Evolutionary conservation across 2,797 vertebrate species (phyloP).

Genomic region (Eremophila alpestris): DNA sequence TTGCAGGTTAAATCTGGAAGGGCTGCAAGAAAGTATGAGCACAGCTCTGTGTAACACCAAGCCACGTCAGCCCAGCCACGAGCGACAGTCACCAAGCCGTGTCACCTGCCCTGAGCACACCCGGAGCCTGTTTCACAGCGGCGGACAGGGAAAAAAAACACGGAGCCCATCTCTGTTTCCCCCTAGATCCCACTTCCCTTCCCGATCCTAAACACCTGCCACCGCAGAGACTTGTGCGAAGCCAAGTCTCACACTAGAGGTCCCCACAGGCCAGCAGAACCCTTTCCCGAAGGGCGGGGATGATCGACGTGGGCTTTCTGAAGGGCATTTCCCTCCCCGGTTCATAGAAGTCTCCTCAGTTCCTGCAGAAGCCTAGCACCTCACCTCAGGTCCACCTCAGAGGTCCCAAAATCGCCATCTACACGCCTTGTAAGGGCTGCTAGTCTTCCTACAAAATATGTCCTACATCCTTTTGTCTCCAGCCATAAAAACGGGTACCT

Average conservation of each 20-base stretch:
- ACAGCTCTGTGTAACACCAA: neutral
- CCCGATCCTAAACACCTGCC: rapidly evolving
- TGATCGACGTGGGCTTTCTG: neutral
- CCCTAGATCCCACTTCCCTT: neutral
- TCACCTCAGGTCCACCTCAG: neutral
- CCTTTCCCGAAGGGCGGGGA: neutral
- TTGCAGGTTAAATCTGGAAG: neutral
- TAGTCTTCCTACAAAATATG: neutral
- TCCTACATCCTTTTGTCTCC: neutral
- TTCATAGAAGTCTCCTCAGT: neutral
- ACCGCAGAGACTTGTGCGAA: neutral
- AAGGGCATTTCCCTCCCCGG: neutral
- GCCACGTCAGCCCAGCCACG: neutral
- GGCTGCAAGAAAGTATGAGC: neutral
- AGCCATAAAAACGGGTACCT: neutral
- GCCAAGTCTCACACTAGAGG: conserved; percentile 62
- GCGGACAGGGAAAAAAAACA: rapidly evolving
- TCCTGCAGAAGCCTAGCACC: neutral
- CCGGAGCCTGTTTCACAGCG: neutral
- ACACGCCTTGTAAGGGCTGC: neutral
- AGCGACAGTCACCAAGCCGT: neutral
- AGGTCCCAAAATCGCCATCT: neutral
- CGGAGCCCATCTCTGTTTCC: neutral
- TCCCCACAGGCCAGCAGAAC: conserved; percentile 58
- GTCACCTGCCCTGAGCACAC: neutral